These are phyloP conservation scores for Hyles euphorbiae DNA, from an alignment of 1,140 invertebrate genomes.

Conservation along the genomic window DNA sequence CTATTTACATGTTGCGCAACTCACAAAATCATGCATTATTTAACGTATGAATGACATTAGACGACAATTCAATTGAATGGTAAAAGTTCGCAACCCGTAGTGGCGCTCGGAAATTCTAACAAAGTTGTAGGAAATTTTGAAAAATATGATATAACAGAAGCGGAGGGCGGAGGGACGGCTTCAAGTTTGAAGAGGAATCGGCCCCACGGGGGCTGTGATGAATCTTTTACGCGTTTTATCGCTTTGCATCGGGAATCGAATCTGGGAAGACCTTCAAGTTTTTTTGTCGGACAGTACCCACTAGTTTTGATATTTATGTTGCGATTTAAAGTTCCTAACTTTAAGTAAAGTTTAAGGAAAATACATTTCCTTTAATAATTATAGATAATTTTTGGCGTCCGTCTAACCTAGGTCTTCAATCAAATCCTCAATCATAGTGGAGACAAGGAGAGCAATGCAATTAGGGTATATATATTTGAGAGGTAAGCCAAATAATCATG, in stretches of 20 bases:
- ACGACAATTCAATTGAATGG: slow-evolving; percentile 42
- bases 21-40: no score
- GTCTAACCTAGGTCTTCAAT: neutral
- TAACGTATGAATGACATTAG: slow-evolving; percentile 16
- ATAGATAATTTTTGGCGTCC: no score
- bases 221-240: slow-evolving; percentile 68
- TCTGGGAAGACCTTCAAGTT: slow-evolving; percentile 17
- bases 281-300: slow-evolving; percentile 5
- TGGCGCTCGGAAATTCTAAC: slow-evolving; percentile 34
- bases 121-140: slow-evolving; percentile 52
- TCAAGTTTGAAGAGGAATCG: slow-evolving; percentile 62
- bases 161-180: slow-evolving; percentile 44
- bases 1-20: no score
- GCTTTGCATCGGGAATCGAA: slow-evolving; percentile 61
- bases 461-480: no score
- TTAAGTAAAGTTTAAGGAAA: no score
- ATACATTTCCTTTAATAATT: no score
- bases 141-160: slow-evolving; percentile 59
- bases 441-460: no score
- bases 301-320: neutral
- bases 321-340: no score
- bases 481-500: no score
- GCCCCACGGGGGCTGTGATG: slow-evolving; percentile 54
- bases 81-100: slow-evolving; percentile 31
- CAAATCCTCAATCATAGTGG: slow-evolving; percentile 3